phyloP scores from a whole-genome alignment of 2,113 vertebrate genomes.

The Forbesichthys agassizii region DNA sequence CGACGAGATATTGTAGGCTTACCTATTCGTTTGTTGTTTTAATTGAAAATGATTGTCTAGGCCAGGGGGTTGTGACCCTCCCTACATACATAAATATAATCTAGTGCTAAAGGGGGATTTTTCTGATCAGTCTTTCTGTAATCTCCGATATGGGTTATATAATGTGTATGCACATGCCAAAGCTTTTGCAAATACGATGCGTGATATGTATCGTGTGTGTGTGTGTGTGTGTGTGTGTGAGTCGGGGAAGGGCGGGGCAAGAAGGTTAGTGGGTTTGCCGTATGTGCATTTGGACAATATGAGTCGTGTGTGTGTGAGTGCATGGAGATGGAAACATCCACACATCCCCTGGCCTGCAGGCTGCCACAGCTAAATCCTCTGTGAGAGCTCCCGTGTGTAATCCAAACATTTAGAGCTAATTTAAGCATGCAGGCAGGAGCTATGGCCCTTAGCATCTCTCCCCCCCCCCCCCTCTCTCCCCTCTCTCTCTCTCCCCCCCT shows the following conservation, averaged over 20 bases:
- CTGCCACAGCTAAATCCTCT: constrained; percentile 71
- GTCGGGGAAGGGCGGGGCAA: constrained; percentile 7
- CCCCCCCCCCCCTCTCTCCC: constrained; percentile 27
- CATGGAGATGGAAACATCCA: constrained; percentile 63
- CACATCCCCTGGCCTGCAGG: constrained; percentile 63
- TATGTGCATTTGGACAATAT: constrained; percentile 5
- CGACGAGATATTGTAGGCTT: not conserved
- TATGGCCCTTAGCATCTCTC: constrained; percentile 73
- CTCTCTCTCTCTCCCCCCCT: constrained; percentile 7
- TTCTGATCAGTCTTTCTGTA: too few relatives aligned
- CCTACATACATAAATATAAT: too few relatives aligned
- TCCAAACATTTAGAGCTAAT: constrained; percentile 82
- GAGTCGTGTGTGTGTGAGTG: constrained; percentile 8
- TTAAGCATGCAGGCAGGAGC: constrained; percentile 75
- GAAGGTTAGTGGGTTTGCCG: constrained; percentile 16
- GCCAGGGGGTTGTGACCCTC: too few relatives aligned
- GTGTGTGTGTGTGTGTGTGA: constrained; percentile 8
- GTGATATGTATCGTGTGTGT: constrained; percentile 14
- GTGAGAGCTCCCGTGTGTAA: constrained; percentile 76
- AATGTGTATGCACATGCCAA: constrained; percentile 16
- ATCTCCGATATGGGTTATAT: too few relatives aligned
- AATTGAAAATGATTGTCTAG: too few relatives aligned
- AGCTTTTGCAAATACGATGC: constrained; percentile 8
- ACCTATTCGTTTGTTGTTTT: too few relatives aligned
- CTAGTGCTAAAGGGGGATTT: too few relatives aligned